Evolutionary conservation across 2,888 invertebrate species (phyloP).

Genomic region (Synergus itoensis): DNA sequence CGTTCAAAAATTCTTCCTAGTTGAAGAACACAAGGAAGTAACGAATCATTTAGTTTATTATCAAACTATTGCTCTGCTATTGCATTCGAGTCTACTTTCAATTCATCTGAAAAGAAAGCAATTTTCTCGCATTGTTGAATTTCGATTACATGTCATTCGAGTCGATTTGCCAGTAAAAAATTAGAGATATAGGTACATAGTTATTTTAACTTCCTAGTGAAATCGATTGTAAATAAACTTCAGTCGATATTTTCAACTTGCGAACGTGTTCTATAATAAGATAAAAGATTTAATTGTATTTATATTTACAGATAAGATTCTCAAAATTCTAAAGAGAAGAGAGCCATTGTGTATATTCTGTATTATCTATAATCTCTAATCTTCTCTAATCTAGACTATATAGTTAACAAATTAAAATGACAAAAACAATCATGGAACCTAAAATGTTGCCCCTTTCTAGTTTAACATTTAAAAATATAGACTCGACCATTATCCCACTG

Average conservation of each 20-base stretch:
- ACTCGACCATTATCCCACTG: background rate
- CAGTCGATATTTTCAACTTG: background rate
- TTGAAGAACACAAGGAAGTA: background rate
- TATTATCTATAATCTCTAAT: background rate
- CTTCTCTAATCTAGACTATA: background rate
- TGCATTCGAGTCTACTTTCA: background rate
- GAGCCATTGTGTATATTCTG: background rate
- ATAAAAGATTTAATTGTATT: background rate
- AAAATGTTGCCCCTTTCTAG: background rate
- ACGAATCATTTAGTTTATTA: background rate
- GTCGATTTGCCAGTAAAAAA: background rate
- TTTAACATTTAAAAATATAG: background rate
- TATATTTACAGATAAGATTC: background rate
- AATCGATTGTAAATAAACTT: background rate
- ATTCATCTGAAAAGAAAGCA: conserved; percentile 3
- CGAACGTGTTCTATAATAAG: background rate
- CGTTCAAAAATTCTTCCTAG: background rate
- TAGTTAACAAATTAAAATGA: conserved; percentile 1
- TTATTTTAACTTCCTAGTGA: background rate
- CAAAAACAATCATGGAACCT: background rate
- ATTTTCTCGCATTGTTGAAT: conserved; percentile 25
- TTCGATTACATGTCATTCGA: conserved; percentile 10
- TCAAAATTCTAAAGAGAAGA: conserved; percentile 1
- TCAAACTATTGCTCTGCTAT: background rate
- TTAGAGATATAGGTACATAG: background rate